phyloP scores from a whole-genome alignment of 2,113 vertebrate species.

The Podarcis raffonei region DNA sequence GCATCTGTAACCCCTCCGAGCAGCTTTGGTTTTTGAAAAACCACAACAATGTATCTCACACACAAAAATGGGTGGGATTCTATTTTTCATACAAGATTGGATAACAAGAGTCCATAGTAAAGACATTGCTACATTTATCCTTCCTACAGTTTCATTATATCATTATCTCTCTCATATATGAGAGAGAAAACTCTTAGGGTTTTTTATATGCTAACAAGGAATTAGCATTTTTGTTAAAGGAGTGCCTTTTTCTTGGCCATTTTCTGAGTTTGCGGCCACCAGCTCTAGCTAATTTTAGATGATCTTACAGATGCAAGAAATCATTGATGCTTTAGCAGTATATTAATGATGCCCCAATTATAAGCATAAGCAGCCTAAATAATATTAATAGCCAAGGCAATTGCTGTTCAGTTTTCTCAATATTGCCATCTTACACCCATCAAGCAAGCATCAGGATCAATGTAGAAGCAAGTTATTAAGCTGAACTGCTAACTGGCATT shows the following conservation, averaged over 20 bases:
- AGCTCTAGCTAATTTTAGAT: not conserved
- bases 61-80: slow-evolving; percentile 35
- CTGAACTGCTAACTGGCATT: not conserved
- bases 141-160: slow-evolving; percentile 30
- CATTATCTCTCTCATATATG: not conserved
- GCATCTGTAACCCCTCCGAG: slow-evolving; percentile 61
- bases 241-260: not conserved
- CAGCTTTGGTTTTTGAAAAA: slow-evolving; percentile 48
- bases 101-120: slow-evolving; percentile 36
- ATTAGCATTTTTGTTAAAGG: slow-evolving; percentile 6
- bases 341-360: not conserved
- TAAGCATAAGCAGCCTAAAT: not conserved
- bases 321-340: not conserved
- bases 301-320: not conserved
- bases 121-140: slow-evolving; percentile 16
- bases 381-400: not conserved
- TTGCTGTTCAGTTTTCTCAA: not conserved
- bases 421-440: not conserved
- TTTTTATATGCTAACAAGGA: slow-evolving; percentile 12
- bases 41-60: slow-evolving; percentile 47
- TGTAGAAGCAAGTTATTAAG: not conserved
- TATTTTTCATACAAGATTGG: slow-evolving; percentile 50
- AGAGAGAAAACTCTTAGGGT: not conserved
- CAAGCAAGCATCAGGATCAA: not conserved
- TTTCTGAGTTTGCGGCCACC: not conserved